Percentiles rank a stretch among this genome's conserved stretches.
phyloP scores from a whole-genome alignment of 2,888 invertebrate species.

The Dimorphilus gyrociliatus region DNA sequence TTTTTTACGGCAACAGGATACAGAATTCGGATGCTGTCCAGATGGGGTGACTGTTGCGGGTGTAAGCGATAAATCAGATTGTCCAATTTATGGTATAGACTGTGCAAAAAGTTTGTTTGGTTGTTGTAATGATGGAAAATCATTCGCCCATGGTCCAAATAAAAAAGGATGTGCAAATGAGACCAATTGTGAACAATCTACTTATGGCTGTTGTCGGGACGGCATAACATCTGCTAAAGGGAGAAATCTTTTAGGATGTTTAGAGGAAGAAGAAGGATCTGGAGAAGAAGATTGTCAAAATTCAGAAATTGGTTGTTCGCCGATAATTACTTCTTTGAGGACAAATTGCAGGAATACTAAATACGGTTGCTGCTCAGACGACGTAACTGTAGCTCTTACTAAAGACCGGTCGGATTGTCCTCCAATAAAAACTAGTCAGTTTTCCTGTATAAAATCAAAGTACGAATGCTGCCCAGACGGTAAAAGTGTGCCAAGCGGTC shows the following conservation, averaged over 20 bases:
- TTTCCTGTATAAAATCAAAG: too few relatives aligned
- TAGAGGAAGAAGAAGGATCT: conserved; percentile 30
- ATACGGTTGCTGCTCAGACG: conserved; percentile 44
- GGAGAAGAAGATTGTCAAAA: too few relatives aligned
- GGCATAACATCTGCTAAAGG: conserved; percentile 54
- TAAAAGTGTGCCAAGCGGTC: conserved; percentile 65
- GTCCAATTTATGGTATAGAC: conserved; percentile 42
- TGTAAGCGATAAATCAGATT: conserved; percentile 57
- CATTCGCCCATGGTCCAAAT: conserved; percentile 51
- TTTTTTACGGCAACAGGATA: too few relatives aligned
- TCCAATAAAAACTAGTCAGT: too few relatives aligned
- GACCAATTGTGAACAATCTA: conserved; percentile 31
- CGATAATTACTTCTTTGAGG: too few relatives aligned
- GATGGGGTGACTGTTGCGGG: conserved; percentile 62
- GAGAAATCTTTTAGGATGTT: conserved; percentile 66
- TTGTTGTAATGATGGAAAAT: conserved; percentile 67
- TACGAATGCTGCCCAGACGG: conserved; percentile 76
- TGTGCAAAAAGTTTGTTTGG: conserved; percentile 49
- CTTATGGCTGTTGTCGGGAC: conserved; percentile 71
- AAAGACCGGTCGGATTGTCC: conserved; percentile 57
- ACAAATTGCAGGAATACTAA: conserved; percentile 16
- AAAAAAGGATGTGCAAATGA: conserved; percentile 19
- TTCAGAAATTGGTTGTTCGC: too few relatives aligned
- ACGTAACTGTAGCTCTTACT: conserved; percentile 36
- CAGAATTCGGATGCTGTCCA: conserved; percentile 73